phyloP scores from a whole-genome alignment of 1,140 invertebrate genomes.

The Drosophila triauraria region DNA sequence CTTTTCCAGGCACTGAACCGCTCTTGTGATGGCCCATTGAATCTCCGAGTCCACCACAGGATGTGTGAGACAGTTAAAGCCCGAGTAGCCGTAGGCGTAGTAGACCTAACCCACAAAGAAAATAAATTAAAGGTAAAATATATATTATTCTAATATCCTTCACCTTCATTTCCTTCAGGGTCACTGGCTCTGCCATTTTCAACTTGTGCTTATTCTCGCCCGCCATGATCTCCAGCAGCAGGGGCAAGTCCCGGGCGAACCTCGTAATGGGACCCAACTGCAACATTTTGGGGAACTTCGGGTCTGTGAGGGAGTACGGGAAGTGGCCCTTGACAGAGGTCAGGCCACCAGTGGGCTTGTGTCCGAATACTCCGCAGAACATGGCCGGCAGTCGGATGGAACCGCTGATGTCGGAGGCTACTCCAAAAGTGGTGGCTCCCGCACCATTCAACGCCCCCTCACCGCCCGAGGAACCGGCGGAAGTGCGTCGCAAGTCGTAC shows the following conservation, averaged over 20 bases:
- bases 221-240: constrained; percentile 88
- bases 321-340: constrained; percentile 87
- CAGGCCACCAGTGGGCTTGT: constrained; percentile 91
- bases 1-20: constrained; percentile 60
- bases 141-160: neutral
- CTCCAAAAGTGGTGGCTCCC: constrained; percentile 91
- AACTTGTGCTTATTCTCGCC: constrained; percentile 83
- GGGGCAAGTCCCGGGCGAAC: constrained; percentile 91
- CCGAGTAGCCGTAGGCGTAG: constrained; percentile 88
- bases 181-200: constrained; percentile 85
- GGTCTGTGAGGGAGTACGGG: constrained; percentile 82
- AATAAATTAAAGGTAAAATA: neutral
- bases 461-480: constrained; percentile 92
- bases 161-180: constrained; percentile 88
- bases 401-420: constrained; percentile 95
- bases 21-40: constrained; percentile 49
- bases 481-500: constrained; percentile 88
- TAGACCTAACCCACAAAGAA: constrained; percentile 80
- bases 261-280: constrained; percentile 92
- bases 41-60: constrained; percentile 79
- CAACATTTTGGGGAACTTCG: constrained; percentile 68
- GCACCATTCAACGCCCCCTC: constrained; percentile 90
- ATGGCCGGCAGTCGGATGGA: constrained; percentile 94
- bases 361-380: constrained; percentile 95
- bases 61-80: constrained; percentile 88